A percentile compares a stretch with the other conserved stretches of the same genome.
phyloP scores from a whole-genome alignment of 2,113 vertebrate genomes.

The Sterna hirundo region DNA sequence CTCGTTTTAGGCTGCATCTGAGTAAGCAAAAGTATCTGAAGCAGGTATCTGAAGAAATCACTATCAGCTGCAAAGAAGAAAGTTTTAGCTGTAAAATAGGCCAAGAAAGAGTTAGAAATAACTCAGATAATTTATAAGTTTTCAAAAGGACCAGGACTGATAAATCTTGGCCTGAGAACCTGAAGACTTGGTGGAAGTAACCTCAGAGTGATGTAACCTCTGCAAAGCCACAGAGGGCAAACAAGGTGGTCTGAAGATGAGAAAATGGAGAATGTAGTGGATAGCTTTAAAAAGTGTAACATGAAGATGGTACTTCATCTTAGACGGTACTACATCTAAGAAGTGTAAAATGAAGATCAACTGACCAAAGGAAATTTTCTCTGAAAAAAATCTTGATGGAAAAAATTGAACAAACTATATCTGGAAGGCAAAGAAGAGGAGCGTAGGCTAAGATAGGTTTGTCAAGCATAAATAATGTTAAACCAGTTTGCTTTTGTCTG shows the following conservation, averaged over 20 bases:
- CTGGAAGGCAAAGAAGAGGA: neutral
- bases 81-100: neutral
- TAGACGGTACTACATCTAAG: neutral
- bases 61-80: neutral
- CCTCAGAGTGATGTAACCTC: neutral
- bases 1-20: neutral
- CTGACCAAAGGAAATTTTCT: neutral
- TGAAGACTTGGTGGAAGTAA: neutral
- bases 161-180: neutral
- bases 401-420: neutral
- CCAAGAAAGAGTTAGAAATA: neutral
- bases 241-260: neutral
- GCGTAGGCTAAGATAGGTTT: neutral
- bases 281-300: neutral
- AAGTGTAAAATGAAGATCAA: neutral
- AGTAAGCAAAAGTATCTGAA: neutral
- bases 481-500: neutral
- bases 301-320: neutral
- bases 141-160: neutral
- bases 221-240: neutral
- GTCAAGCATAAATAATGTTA: neutral
- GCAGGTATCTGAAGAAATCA: neutral
- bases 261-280: neutral
- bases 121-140: neutral
- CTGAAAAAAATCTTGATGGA: neutral